These are phyloP conservation scores for Drosophila biarmipes DNA, from an alignment of 1,140 invertebrate species.

Conservation along the genomic window DNA sequence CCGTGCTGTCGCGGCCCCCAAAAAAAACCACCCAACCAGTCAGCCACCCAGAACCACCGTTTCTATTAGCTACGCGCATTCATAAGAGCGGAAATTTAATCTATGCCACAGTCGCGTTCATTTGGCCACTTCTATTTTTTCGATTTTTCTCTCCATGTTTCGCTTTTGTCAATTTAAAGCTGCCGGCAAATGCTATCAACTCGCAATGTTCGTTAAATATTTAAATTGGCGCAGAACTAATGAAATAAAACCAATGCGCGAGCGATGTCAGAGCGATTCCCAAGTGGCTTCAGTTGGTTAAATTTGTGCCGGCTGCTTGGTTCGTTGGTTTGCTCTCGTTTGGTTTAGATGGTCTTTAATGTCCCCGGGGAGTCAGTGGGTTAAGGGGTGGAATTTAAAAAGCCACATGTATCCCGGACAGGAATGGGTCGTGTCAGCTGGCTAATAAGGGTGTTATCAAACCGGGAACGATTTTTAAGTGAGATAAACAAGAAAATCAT, in stretches of 20 bases:
- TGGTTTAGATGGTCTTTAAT: constrained; percentile 26
- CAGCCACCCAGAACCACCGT: constrained; percentile 24
- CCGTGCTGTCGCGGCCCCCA: constrained; percentile 26
- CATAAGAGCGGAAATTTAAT: constrained; percentile 80
- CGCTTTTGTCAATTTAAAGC: constrained; percentile 73
- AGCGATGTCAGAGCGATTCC: constrained; percentile 48
- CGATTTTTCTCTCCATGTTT: not conserved
- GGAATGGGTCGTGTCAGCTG: not conserved
- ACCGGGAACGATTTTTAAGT: not conserved
- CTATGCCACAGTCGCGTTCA: constrained; percentile 56
- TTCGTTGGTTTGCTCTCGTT: constrained; percentile 28
- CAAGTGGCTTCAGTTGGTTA: constrained; percentile 63
- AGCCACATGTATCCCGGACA: not conserved
- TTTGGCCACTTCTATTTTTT: constrained; percentile 7
- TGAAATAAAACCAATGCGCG: constrained; percentile 74
- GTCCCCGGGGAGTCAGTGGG: constrained; percentile 18
- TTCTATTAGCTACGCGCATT: constrained; percentile 78
- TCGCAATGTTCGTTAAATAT: constrained; percentile 74
- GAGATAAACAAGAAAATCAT: not conserved
- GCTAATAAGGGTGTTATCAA: not conserved
- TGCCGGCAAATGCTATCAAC: constrained; percentile 66
- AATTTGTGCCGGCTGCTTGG: constrained; percentile 49
- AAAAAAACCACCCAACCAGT: not conserved
- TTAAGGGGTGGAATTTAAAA: constrained; percentile 7
- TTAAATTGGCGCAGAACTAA: constrained; percentile 77